Conservation (phyloP, 2,888 invertebrate genomes). For the Drosophila meridionalis region DNA sequence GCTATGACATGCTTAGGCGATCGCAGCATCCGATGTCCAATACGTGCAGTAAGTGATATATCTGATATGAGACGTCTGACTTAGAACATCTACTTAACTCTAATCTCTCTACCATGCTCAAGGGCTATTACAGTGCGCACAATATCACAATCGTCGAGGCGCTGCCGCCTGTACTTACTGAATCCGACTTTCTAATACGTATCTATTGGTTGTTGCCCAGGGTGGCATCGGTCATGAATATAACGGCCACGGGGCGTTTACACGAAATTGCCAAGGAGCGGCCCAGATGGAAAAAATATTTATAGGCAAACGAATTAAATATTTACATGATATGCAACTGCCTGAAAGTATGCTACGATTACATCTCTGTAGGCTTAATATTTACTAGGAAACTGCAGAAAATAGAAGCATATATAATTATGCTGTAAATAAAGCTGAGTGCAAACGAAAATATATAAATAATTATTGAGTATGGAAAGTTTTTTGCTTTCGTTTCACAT, state of each 20-base stretch:
- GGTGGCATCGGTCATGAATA: conserved; percentile 34
- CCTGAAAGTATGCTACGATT: conserved; percentile 46
- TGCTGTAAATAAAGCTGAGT: not conserved
- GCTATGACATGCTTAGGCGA: conserved; percentile 29
- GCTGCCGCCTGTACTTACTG: conserved; percentile 54
- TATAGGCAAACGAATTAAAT: conserved; percentile 16
- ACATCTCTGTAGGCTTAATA: not conserved
- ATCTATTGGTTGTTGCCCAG: conserved; percentile 50
- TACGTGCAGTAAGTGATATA: conserved; percentile 33
- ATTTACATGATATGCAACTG: not conserved
- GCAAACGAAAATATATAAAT: not conserved
- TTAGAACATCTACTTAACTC: not conserved
- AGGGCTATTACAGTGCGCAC: conserved; percentile 47
- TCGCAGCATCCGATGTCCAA: conserved; percentile 49
- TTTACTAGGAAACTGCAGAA: not conserved
- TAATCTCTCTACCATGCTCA: not conserved
- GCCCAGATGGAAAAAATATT: conserved; percentile 34
- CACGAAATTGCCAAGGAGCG: conserved; percentile 47
- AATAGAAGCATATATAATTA: conserved; percentile 20
- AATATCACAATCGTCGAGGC: conserved; percentile 49
- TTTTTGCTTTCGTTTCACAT: not conserved
- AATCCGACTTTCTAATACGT: conserved; percentile 43
- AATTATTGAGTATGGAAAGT: not conserved
- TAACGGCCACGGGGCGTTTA: conserved; percentile 42
- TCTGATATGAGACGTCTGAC: not conserved